Conservation (phyloP, 2,888 invertebrate species). For the Argyresthia goedartella region DNA sequence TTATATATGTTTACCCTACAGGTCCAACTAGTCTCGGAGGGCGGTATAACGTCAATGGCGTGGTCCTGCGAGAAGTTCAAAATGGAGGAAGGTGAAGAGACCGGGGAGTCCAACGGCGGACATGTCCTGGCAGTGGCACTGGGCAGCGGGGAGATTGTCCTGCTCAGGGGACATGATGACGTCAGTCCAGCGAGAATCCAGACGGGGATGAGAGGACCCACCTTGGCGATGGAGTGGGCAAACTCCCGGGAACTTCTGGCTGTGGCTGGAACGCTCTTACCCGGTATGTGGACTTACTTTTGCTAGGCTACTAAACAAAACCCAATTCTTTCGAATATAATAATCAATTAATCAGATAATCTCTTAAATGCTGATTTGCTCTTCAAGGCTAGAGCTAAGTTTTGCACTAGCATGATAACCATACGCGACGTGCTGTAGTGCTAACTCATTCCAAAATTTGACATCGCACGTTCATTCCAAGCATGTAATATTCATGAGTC, state of each 20-base stretch:
- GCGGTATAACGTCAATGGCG: slow-evolving; percentile 91
- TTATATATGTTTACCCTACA: slow-evolving; percentile 16
- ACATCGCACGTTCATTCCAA: too few relatives aligned
- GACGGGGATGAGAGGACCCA: slow-evolving; percentile 84
- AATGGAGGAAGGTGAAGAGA: slow-evolving; percentile 94
- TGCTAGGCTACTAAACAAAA: too few relatives aligned
- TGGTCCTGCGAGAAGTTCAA: slow-evolving; percentile 99
- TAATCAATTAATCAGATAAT: too few relatives aligned
- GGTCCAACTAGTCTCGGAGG: slow-evolving; percentile 87
- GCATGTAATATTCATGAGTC: too few relatives aligned
- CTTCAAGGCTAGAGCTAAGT: too few relatives aligned
- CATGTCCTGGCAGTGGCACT: slow-evolving; percentile 91
- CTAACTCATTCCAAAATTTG: too few relatives aligned
- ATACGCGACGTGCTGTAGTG: too few relatives aligned
- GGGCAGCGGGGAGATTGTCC: slow-evolving; percentile 89
- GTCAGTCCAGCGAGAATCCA: slow-evolving; percentile 89
- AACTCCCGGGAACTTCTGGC: slow-evolving; percentile 93
- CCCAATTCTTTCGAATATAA: too few relatives aligned
- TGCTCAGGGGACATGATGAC: slow-evolving; percentile 94
- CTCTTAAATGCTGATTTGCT: too few relatives aligned
- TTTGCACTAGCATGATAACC: too few relatives aligned
- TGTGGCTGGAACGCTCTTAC: slow-evolving; percentile 82
- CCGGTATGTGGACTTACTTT: not conserved
- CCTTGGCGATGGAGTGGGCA: slow-evolving; percentile 95
- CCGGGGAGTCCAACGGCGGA: slow-evolving; percentile 69